Conservation (phyloP, 2,113 vertebrate genomes). For the Thinocorus orbignyianus region DNA sequence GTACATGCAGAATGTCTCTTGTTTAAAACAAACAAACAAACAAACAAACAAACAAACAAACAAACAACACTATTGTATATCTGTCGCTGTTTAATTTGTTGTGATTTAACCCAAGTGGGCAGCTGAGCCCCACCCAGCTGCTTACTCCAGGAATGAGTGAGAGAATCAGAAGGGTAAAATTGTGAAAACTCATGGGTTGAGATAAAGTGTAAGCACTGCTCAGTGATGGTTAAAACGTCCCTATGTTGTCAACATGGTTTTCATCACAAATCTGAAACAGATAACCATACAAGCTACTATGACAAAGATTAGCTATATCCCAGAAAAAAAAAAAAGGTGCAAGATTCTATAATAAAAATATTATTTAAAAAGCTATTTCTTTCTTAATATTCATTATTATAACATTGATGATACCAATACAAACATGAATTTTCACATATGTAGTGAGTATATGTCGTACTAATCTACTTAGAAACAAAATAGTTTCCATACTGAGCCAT, state of each 20-base stretch:
- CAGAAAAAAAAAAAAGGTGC: background rate
- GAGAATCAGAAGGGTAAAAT: background rate
- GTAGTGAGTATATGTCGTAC: background rate
- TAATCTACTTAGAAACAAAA: background rate
- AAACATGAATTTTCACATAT: background rate
- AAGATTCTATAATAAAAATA: background rate
- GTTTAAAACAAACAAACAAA: background rate
- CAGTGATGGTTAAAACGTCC: background rate
- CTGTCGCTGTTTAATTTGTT: background rate
- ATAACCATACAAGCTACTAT: background rate
- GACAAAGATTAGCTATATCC: background rate
- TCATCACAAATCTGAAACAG: background rate
- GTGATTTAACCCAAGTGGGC: background rate
- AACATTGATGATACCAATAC: background rate
- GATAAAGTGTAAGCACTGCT: background rate
- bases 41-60: no score
- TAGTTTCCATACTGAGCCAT: background rate
- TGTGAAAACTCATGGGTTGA: background rate
- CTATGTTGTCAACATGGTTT: background rate
- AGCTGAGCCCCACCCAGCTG: fast-evolving
- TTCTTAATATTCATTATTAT: background rate
- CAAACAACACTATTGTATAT: no score
- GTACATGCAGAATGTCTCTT: background rate
- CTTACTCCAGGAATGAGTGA: fast-evolving
- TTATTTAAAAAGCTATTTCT: background rate